These are phyloP conservation scores for Pissodes strobi DNA, from an alignment of 1,140 invertebrate genomes.

Conservation along the genomic window DNA sequence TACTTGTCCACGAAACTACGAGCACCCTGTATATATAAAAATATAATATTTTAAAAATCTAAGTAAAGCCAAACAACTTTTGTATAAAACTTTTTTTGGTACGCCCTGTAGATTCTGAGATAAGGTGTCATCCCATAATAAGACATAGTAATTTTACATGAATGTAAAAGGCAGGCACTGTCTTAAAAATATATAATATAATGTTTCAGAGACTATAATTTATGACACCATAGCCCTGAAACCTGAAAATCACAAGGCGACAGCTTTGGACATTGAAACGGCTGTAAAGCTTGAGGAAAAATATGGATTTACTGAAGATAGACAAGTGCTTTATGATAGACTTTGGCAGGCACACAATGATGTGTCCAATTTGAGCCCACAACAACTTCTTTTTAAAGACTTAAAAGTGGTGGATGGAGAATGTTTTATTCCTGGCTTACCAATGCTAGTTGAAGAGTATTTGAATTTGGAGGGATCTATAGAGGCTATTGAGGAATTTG, in stretches of 20 bases:
- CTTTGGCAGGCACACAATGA: slow-evolving; percentile 56
- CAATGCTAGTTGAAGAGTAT: slow-evolving; percentile 61
- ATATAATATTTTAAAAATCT: too few relatives aligned
- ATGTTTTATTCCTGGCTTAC: slow-evolving; percentile 58
- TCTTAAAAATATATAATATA: too few relatives aligned
- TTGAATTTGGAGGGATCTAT: slow-evolving; percentile 55
- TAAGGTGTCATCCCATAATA: too few relatives aligned
- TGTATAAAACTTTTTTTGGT: too few relatives aligned
- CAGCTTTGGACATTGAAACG: slow-evolving; percentile 63
- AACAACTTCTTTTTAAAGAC: slow-evolving; percentile 59
- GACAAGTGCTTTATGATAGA: slow-evolving; percentile 46
- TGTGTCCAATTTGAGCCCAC: slow-evolving; percentile 53
- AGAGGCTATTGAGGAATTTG: slow-evolving; percentile 58
- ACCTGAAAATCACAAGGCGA: slow-evolving; percentile 64
- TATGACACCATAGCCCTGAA: slow-evolving; percentile 75
- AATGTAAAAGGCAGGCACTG: too few relatives aligned
- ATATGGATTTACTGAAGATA: slow-evolving; percentile 48
- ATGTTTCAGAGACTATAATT: slow-evolving; percentile 70
- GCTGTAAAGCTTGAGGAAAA: slow-evolving; percentile 58
- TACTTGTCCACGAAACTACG: too few relatives aligned
- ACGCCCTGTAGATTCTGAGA: too few relatives aligned
- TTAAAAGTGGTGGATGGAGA: slow-evolving; percentile 56
- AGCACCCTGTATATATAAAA: too few relatives aligned
- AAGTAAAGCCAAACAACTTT: too few relatives aligned
- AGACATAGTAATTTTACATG: too few relatives aligned